Evolutionary conservation across 2,113 vertebrate genomes (phyloP).

Genomic region (Aptenodytes patagonicus): DNA sequence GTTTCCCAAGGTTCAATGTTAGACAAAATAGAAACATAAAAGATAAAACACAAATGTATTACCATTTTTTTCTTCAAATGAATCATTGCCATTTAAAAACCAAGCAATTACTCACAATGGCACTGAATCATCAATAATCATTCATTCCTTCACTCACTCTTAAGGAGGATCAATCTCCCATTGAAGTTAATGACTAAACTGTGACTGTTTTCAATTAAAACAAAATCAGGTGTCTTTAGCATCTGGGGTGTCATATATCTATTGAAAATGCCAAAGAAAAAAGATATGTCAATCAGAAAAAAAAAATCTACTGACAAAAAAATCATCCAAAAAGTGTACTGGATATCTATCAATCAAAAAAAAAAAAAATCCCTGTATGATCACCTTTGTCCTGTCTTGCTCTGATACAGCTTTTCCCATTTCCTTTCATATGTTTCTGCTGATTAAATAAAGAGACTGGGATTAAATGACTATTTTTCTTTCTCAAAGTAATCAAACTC

Average conservation of each 20-base stretch:
- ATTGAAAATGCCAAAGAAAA: background rate
- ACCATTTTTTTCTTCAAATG: background rate
- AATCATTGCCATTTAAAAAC: background rate
- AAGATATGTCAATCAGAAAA: background rate
- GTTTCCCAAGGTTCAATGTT: background rate
- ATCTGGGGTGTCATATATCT: background rate
- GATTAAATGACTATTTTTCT: background rate
- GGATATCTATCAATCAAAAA: background rate
- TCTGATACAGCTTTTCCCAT: rapidly evolving
- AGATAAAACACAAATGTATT: background rate
- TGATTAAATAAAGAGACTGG: background rate
- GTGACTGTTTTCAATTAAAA: background rate
- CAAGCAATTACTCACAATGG: background rate
- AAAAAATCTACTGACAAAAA: background rate
- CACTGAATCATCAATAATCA: background rate
- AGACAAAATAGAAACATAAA: background rate
- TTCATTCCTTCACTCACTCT: background rate
- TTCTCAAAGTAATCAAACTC: background rate
- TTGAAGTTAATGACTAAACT: background rate
- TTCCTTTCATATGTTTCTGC: background rate
- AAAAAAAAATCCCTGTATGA: background rate
- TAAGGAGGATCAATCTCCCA: background rate
- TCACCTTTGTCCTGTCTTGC: background rate
- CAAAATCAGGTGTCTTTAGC: background rate
- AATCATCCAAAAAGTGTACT: background rate